Conservation (phyloP, 1,140 invertebrate species). For the Amphibalanus amphitrite region DNA sequence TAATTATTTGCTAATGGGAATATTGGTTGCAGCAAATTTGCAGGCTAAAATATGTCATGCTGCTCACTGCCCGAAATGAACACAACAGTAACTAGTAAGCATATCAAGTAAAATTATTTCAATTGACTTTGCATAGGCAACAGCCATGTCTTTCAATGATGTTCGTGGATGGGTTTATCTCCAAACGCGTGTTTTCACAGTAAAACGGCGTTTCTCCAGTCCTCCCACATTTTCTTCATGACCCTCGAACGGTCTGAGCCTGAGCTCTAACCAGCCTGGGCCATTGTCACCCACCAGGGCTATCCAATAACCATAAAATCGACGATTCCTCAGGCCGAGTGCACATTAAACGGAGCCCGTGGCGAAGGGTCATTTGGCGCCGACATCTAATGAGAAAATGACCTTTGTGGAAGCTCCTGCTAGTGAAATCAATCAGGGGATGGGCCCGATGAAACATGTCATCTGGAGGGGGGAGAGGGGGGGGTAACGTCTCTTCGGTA, state of each 20-base stretch:
- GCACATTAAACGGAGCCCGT: neutral
- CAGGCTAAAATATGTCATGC: too few relatives aligned
- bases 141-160: too few relatives aligned
- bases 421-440: neutral
- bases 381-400: neutral
- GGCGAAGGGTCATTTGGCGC: neutral
- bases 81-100: too few relatives aligned
- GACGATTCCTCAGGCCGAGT: neutral
- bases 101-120: too few relatives aligned
- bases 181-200: neutral
- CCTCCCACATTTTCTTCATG: neutral
- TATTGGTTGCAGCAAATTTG: too few relatives aligned
- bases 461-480: too few relatives aligned
- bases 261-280: neutral
- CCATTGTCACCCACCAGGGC: neutral
- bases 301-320: slow-evolving; percentile 1
- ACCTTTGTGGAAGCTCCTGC: neutral
- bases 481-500: too few relatives aligned
- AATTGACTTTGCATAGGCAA: too few relatives aligned
- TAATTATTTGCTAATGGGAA: too few relatives aligned
- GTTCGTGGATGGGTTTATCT: too few relatives aligned
- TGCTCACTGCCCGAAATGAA: too few relatives aligned
- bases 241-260: neutral
- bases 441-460: neutral
- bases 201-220: neutral